phyloP scores from a whole-genome alignment of 2,113 vertebrate species.

The Microtus pennsylvanicus region DNA sequence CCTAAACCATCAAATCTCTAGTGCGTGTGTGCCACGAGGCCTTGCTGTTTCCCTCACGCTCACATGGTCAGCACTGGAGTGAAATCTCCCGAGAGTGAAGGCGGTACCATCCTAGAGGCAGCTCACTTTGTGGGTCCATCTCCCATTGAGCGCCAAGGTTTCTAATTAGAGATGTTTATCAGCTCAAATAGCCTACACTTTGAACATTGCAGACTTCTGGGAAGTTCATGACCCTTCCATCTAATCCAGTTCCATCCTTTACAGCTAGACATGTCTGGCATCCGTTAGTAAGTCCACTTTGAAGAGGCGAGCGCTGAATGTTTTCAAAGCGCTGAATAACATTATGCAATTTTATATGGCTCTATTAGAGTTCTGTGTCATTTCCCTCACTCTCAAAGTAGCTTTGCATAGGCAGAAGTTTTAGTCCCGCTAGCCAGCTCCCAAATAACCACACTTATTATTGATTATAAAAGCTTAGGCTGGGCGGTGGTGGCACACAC shows the following conservation, averaged over 20 bases:
- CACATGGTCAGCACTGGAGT: background rate
- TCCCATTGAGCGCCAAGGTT: slow-evolving; percentile 10
- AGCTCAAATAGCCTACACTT: background rate
- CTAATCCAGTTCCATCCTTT: background rate
- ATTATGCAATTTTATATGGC: slow-evolving; percentile 43
- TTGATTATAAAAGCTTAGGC: background rate
- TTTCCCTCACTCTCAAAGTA: slow-evolving; percentile 51
- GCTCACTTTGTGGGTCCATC: background rate
- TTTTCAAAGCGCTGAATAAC: slow-evolving; percentile 1
- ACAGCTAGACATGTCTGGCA: background rate
- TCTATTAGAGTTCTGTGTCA: slow-evolving; percentile 53
- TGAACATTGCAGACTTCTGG: slow-evolving; percentile 8
- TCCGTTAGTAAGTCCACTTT: background rate
- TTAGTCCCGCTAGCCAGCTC: background rate
- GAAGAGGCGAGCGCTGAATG: slow-evolving; percentile 10
- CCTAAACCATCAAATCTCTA: background rate
- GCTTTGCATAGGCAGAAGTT: background rate
- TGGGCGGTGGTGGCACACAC: no score
- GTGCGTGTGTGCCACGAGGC: background rate
- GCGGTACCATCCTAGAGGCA: background rate
- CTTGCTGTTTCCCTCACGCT: background rate
- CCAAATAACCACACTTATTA: background rate
- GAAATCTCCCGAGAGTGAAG: background rate
- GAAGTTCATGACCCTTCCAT: background rate
- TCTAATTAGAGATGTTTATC: background rate